These are phyloP conservation scores for Origma solitaria DNA, from an alignment of 2,113 vertebrate species.

Conservation along the genomic window DNA sequence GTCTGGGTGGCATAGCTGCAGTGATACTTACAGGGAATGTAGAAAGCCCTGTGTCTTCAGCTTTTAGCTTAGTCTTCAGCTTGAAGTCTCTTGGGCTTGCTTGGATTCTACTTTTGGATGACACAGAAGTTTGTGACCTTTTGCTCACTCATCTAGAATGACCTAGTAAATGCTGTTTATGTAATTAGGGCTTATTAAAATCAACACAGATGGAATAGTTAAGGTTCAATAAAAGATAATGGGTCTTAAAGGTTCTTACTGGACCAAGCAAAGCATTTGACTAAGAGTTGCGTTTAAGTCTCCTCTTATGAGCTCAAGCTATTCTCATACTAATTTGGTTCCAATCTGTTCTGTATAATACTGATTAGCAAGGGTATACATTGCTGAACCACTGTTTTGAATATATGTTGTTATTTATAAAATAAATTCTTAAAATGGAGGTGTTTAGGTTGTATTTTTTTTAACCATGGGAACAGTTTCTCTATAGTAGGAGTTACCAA, in stretches of 20 bases:
- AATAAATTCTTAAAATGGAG: background rate
- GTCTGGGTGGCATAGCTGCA: background rate
- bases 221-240: background rate
- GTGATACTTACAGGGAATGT: background rate
- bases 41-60: background rate
- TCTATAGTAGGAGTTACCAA: background rate
- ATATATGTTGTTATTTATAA: background rate
- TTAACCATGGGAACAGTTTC: background rate
- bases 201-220: background rate
- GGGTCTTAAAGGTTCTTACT: background rate
- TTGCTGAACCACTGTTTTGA: background rate
- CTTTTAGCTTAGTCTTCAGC: background rate
- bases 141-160: background rate
- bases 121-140: background rate
- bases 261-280: background rate
- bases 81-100: background rate
- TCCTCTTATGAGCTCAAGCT: background rate
- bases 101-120: background rate
- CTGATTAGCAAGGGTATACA: background rate
- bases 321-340: background rate
- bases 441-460: background rate
- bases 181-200: background rate
- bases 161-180: background rate
- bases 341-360: background rate
- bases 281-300: background rate